A percentile compares a stretch with the other conserved stretches of the same genome.
Evolutionary conservation across 1,140 invertebrate genomes (phyloP).

Genomic region (Daktulosphaira vitifoliae): DNA sequence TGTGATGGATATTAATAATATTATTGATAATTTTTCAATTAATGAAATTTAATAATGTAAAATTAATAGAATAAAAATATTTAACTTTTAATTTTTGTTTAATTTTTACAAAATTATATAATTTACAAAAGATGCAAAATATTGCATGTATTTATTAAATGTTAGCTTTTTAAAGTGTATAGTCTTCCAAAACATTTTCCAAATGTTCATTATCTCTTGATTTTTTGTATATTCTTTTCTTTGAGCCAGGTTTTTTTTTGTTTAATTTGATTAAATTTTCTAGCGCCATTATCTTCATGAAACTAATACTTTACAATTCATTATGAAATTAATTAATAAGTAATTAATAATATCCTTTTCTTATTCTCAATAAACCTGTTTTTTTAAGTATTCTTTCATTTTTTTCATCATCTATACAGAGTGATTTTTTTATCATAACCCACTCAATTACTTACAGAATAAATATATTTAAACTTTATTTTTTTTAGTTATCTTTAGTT

Average conservation of each 20-base stretch:
- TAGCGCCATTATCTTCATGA: conserved; percentile 75
- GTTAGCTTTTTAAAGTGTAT: conserved; percentile 50
- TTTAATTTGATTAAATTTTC: conserved; percentile 56
- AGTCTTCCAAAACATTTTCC: conserved; percentile 69
- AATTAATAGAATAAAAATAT: neutral
- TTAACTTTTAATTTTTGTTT: conserved; percentile 38
- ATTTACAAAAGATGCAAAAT: too few species aligned
- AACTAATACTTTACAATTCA: conserved; percentile 62
- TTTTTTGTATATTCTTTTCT: conserved; percentile 65
- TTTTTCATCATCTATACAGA: too few species aligned
- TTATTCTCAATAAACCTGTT: conserved; percentile 66
- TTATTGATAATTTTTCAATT: conserved; percentile 8
- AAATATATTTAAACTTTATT: too few species aligned
- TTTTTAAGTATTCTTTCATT: conserved; percentile 97
- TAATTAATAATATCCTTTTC: conserved; percentile 51
- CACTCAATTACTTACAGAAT: too few species aligned
- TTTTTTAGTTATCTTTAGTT: too few species aligned
- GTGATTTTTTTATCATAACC: too few species aligned
- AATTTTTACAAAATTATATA: too few species aligned
- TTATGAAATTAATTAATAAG: too few species aligned
- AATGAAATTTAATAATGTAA: neutral
- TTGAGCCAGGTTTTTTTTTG: conserved; percentile 63
- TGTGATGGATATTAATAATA: conserved; percentile 8
- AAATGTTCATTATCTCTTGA: conserved; percentile 80
- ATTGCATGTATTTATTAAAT: too few species aligned